Percentiles rank a stretch among this genome's conserved stretches.
These are phyloP conservation scores for Melanogrammus aeglefinus DNA, from an alignment of 2,797 vertebrate species.

Conservation along the genomic window DNA sequence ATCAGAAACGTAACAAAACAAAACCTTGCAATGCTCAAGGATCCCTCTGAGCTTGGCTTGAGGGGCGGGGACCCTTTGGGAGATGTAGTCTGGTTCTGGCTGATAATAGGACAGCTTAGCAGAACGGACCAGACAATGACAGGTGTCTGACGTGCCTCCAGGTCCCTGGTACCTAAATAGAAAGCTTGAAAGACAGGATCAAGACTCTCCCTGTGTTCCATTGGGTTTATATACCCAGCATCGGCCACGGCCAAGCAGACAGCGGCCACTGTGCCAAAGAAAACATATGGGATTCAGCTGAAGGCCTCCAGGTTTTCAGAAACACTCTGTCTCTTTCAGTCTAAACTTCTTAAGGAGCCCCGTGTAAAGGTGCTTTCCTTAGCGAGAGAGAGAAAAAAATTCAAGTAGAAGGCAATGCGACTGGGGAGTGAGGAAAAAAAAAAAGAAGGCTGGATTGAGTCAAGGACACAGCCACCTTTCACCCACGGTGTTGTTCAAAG, in stretches of 20 bases:
- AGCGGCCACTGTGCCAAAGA: conserved; percentile 83
- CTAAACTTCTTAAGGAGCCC: conserved; percentile 88
- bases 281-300: conserved; percentile 87
- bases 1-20: neutral
- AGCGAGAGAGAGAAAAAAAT: neutral
- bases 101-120: conserved; percentile 15
- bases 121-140: conserved; percentile 75
- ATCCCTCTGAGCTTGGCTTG: neutral
- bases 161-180: conserved; percentile 72
- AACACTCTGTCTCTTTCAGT: conserved; percentile 83
- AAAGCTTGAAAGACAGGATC: conserved; percentile 74
- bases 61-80: neutral
- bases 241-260: conserved; percentile 86
- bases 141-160: conserved; percentile 59
- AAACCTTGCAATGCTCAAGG: neutral
- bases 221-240: conserved; percentile 84
- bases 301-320: conserved; percentile 80
- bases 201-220: conserved; percentile 88
- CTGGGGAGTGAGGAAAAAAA: conserved; percentile 48
- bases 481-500: conserved; percentile 87
- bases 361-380: conserved; percentile 71
- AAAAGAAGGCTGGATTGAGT: conserved; percentile 75
- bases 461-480: conserved; percentile 91
- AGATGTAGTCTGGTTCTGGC: neutral
- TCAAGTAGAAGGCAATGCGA: conserved; percentile 70